phyloP scores from a whole-genome alignment of 2,888 invertebrate species.

The Hypolimnas misippus region DNA sequence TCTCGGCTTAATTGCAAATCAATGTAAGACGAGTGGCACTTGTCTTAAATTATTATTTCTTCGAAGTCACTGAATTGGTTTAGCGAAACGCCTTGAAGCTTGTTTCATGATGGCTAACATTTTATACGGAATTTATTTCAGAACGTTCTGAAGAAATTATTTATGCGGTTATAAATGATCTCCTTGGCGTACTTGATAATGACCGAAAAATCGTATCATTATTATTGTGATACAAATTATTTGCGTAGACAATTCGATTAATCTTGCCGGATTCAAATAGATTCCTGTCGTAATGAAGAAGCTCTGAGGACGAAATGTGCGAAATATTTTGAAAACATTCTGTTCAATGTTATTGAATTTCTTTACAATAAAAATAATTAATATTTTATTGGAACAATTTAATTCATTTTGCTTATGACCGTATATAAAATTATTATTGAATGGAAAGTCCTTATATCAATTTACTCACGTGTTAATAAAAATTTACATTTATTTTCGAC shows the following conservation, averaged over 20 bases:
- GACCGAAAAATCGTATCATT: slow-evolving; percentile 2
- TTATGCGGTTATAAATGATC: slow-evolving; percentile 19
- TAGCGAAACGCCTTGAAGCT: slow-evolving; percentile 28
- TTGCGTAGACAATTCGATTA: slow-evolving; percentile 4
- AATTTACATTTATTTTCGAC: too few relatives aligned
- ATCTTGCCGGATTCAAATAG: not conserved
- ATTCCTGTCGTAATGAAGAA: not conserved
- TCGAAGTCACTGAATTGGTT: slow-evolving; percentile 38
- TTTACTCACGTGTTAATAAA: too few relatives aligned
- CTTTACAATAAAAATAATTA: too few relatives aligned
- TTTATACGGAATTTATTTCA: slow-evolving; percentile 28
- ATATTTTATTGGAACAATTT: too few relatives aligned
- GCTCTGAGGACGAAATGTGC: too few relatives aligned
- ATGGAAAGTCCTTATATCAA: too few relatives aligned
- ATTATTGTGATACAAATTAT: slow-evolving; percentile 1
- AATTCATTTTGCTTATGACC: too few relatives aligned
- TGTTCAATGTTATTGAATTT: too few relatives aligned
- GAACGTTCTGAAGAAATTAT: slow-evolving; percentile 26
- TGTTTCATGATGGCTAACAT: slow-evolving; percentile 37
- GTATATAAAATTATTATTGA: too few relatives aligned
- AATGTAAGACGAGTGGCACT: slow-evolving; percentile 42
- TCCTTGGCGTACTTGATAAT: slow-evolving; percentile 13
- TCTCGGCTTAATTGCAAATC: slow-evolving; percentile 45
- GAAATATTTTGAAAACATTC: too few relatives aligned
- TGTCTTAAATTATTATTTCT: slow-evolving; percentile 44